Evolutionary conservation across 2,888 invertebrate species (phyloP), one percentile per base, ranked within the genome.

Genomic region (Nomada fucata): DNA sequence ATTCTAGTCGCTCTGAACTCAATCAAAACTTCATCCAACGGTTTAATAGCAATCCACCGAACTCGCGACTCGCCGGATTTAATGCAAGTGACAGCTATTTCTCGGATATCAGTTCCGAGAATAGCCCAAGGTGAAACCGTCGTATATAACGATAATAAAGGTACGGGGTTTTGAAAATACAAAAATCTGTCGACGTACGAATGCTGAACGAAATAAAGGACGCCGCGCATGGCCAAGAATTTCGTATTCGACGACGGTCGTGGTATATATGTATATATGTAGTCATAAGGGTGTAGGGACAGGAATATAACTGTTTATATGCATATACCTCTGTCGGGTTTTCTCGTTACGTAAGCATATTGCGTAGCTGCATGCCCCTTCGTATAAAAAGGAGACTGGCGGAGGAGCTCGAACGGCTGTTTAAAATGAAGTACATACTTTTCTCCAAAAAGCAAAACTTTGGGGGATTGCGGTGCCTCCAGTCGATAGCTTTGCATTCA

Each of bases 231-330:
- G 36, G 57, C 20, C 26, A 64, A 65, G 64, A 82, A 91, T 92
- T 92, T 91, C 83, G 91, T 92, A 92, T 92, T 92, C 92, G 87
- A 64, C 65, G 80, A 77, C 84, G 86, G 90, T 90, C 83, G 79
- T 84, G 85, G 90, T 89, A 90, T 92, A 92, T 92, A 91, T 36
- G 7, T 36, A 36, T 36, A 36, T 36, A 36, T 36, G 36, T 36
- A 5, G 91, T 91, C 90, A 90, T 89, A 88, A 90, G 90, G 89
- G 89, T 89, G 86, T 89, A 71, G 86, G 86, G 87, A 89, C 89
- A 89, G 82, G 89, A 89, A 90, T 91, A 91, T 90, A 91, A 91
- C 91, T 91, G 91, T 91, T 90, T 91, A 91, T 90, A 90, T 89
- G 88, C 90, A 90, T 88, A 89, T 87, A 79, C 76, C 74, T 77